phyloP scores from a whole-genome alignment of 2,888 invertebrate genomes.

The Heteropelma amictum region DNA sequence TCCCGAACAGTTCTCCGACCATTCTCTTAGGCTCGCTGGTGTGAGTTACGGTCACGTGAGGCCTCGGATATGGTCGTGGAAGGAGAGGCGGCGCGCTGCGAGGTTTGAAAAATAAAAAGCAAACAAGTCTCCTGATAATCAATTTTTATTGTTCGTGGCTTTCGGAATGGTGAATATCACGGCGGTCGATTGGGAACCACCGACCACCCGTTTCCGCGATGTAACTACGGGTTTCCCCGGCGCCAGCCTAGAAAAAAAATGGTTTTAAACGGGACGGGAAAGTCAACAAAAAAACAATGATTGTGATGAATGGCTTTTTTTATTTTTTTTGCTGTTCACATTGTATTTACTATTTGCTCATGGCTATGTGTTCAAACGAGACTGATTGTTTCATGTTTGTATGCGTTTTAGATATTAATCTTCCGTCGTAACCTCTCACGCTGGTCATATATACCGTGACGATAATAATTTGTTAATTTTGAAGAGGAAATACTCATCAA shows the following conservation, averaged over 20 bases:
- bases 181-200: constrained; percentile 10
- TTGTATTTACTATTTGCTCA: constrained; percentile 11
- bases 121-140: constrained; percentile 54
- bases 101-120: constrained; percentile 48
- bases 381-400: background rate
- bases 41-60: background rate
- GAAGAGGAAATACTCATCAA: too few species aligned
- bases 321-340: background rate
- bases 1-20: too few species aligned
- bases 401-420: background rate
- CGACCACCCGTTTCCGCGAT: background rate
- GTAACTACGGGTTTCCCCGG: constrained; percentile 35
- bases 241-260: constrained; percentile 23
- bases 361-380: background rate
- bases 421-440: too few species aligned
- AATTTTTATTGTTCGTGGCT: constrained; percentile 55
- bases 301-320: constrained; percentile 27
- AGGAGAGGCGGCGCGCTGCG: background rate
- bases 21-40: background rate
- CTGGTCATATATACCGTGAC: too few species aligned
- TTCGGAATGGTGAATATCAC: constrained; percentile 46
- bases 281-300: constrained; percentile 58
- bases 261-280: constrained; percentile 28
- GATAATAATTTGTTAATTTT: too few species aligned
- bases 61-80: background rate